phyloP scores from a whole-genome alignment of 1,140 invertebrate species.

The Armadillidium nasatum region DNA sequence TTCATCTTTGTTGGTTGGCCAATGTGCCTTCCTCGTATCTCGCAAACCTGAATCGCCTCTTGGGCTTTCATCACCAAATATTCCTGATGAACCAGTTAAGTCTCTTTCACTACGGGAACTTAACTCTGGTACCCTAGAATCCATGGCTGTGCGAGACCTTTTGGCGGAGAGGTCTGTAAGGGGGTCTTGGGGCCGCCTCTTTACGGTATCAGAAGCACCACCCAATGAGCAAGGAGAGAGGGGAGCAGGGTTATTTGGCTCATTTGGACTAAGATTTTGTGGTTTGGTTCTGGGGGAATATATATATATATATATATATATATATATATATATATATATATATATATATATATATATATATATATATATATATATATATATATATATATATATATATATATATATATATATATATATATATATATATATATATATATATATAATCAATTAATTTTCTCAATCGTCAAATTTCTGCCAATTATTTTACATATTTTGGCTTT shows the following conservation, averaged over 20 bases:
- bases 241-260: neutral
- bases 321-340: too few species aligned
- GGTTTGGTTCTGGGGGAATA: neutral
- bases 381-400: too few species aligned
- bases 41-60: neutral
- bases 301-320: neutral
- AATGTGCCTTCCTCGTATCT: neutral
- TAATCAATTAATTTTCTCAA: too few species aligned
- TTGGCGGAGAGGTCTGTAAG: neutral
- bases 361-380: too few species aligned
- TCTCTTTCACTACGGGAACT: neutral
- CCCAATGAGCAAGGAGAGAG: neutral
- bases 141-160: neutral
- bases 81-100: neutral
- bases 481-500: too few species aligned
- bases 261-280: neutral
- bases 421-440: neutral
- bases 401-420: neutral
- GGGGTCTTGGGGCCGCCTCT: neutral
- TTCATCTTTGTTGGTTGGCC: neutral
- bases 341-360: too few species aligned
- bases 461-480: too few species aligned
- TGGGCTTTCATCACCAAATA: neutral
- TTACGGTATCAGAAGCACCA: neutral
- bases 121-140: neutral